Evolutionary conservation across 2,113 vertebrate genomes (phyloP).

Genomic region (Anser brachyrhynchus): DNA sequence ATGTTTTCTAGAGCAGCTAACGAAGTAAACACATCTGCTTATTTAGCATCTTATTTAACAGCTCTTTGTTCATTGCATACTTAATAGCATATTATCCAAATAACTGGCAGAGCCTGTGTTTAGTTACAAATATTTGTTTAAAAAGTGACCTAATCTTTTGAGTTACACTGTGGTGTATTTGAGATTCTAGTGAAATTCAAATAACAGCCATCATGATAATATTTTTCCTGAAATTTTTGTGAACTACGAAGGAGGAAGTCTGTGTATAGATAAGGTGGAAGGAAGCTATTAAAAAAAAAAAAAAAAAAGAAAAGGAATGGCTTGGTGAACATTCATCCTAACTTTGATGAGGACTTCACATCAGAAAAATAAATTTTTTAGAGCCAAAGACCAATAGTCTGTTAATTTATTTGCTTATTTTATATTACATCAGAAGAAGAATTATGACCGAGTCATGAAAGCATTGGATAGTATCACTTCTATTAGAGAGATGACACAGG

Average conservation of each 20-base stretch:
- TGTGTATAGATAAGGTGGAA: not conserved
- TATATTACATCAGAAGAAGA: conserved; percentile 84
- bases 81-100: not conserved
- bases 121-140: not conserved
- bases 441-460: conserved; percentile 91
- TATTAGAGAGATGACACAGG: conserved; percentile 93
- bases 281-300: not conserved
- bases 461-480: conserved; percentile 92
- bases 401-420: not conserved
- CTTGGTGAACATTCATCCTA: not conserved
- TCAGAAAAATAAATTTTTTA: not conserved
- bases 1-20: not conserved
- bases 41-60: not conserved
- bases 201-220: not conserved
- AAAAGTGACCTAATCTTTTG: not conserved
- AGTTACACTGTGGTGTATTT: not conserved
- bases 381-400: not conserved
- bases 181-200: not conserved
- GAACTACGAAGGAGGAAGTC: not conserved
- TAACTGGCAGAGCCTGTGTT: not conserved
- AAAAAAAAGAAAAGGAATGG: not conserved
- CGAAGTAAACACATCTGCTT: not conserved
- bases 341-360: not conserved
- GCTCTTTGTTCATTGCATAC: not conserved
- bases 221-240: not conserved